Percentiles rank a stretch among this genome's conserved stretches.
phyloP scores from a whole-genome alignment of 2,113 vertebrate genomes.

The Delphinapterus leucas region DNA sequence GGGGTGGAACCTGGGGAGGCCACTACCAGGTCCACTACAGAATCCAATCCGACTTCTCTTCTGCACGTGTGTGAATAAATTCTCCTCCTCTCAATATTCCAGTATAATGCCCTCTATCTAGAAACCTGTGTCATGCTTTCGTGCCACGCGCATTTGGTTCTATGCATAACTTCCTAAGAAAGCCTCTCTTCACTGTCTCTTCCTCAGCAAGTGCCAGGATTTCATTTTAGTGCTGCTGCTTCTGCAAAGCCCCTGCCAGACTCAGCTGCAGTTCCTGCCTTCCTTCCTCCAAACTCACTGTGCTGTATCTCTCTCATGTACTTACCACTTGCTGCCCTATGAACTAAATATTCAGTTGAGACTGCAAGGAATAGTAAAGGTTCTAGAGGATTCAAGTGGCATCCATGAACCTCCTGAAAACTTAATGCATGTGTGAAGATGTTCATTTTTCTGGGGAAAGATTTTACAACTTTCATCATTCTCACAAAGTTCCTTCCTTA shows the following conservation, averaged over 20 bases:
- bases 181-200: background rate
- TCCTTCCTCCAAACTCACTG: background rate
- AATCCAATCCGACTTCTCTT: background rate
- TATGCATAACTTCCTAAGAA: background rate
- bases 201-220: background rate
- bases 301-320: background rate
- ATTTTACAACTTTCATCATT: background rate
- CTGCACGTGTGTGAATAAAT: background rate
- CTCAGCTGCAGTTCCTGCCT: background rate
- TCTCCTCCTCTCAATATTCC: background rate
- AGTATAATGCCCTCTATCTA: fast-evolving
- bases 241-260: background rate
- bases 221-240: background rate
- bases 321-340: background rate
- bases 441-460: background rate
- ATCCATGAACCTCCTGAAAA: background rate
- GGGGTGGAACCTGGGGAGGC: background rate
- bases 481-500: background rate
- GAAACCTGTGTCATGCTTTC: background rate
- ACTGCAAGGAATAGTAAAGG: background rate
- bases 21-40: background rate
- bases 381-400: background rate
- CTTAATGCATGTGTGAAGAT: background rate
- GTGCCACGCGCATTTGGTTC: too few relatives aligned
- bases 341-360: background rate